Conservation (phyloP, 2,113 vertebrate species). For the Carlito syrichta region DNA sequence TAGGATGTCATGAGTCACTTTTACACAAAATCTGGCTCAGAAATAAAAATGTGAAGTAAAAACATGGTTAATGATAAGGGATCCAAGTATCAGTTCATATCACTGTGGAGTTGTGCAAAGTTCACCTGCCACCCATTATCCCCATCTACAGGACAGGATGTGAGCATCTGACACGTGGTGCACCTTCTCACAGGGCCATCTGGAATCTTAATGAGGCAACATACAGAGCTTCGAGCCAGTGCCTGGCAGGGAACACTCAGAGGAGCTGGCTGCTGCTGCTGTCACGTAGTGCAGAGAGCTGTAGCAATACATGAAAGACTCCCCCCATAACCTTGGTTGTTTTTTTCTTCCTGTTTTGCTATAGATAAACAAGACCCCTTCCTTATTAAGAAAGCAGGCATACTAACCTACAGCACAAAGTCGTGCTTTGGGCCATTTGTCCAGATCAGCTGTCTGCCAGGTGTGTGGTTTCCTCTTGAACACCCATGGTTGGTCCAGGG, state of each 20-base stretch:
- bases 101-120: neutral
- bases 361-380: neutral
- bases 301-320: accelerated
- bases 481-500: no score
- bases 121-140: accelerated
- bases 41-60: neutral
- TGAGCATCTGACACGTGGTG: accelerated
- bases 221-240: neutral
- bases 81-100: accelerated
- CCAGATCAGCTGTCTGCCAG: neutral
- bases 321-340: neutral
- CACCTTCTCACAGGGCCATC: neutral
- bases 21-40: neutral
- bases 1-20: neutral
- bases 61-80: accelerated
- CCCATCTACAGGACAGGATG: neutral
- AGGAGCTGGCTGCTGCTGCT: accelerated
- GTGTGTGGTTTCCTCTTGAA: neutral
- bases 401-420: neutral
- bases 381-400: no score
- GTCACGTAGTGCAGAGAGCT: neutral
- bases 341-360: neutral
- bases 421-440: neutral
- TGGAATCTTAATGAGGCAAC: neutral
- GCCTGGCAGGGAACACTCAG: accelerated